Evolutionary conservation across 2,888 invertebrate genomes (phyloP), one percentile per base, ranked within the genome.

Genomic region (Caenorhabditis sinica): DNA sequence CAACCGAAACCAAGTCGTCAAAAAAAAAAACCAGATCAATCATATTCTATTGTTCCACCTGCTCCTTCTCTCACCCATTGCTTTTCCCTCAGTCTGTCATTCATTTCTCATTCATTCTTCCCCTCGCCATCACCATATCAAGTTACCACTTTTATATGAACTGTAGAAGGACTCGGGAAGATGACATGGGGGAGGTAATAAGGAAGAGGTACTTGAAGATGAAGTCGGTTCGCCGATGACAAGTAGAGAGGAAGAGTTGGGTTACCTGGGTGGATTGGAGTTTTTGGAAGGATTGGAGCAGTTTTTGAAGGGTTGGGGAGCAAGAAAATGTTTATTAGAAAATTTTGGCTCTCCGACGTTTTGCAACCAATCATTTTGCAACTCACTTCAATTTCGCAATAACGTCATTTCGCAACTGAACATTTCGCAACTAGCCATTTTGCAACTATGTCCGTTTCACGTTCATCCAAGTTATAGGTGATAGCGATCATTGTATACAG

Each of bases 11-110:
- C 56, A 28, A 60, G 33, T 8, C 3, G n/a, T n/a, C n/a, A n/a
- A n/a, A n/a, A 2, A 0, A 58, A 60, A 60, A 60, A 33, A 30
- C 33, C 58, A 20, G 23, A 61, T 63, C 63, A 43, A 63, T 63
- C 63, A 63, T 60, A 11, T 43, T 43, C 23, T 63, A 43, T 63
- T 63, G 40, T 63, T 6, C 63, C 63, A 63, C 63, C 63, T 63
- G 63, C 43, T n/a, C 58, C n/a, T n/a, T n/a, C 30, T 36, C 20
- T 60, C 36, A 36, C 36, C 23, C 6, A 6, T 49, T 49, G 49
- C 53, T n/a, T n/a, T 53, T 25, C 23, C 33, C 25, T 15, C 58
- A 8, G 58, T 60, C 33, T n/a, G 15, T 30, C 36, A 3, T 1
- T 65, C 43, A 23, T 28, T 65, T 17, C 65, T 49, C 28, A 45